Base-by-base conservation (phyloP, 2,888 invertebrate genomes). In the Crepidodera aurea region DNA sequence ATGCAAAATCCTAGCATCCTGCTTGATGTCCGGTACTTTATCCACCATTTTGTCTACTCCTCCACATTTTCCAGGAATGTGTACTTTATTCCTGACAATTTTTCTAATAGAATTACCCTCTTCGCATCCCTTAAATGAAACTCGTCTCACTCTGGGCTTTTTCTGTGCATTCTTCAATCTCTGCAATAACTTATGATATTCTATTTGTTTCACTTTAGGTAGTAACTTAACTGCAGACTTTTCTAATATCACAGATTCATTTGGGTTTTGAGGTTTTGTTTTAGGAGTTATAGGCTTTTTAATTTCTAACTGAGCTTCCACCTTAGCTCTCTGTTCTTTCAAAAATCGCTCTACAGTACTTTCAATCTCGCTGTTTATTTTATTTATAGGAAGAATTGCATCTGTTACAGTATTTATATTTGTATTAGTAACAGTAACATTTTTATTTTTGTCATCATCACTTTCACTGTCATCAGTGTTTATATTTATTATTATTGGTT, bases 401-500 rank as follows among this genome's bases (percentile, higher is more conserved):
- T 42, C 42, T 3, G 3, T 25, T 25, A 29, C 50, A 62, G 39
- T 59, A 48, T 64, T 46, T 29, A 48, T n/a, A 10, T 27, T 51
- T 22, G 60, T 56, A 50, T 50, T 18, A 16, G 27, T 27, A 44
- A 42, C 16, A 19, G 34, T 19, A 44, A 42, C 16, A 19, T 16
- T 19, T 37, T 10, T 27, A 42, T 12, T 54, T 32, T 12, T 12
- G 42, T 71, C 69, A 42, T 69, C 69, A 16, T 81, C 79, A 15
- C 75, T 74, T 6, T 22, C 22, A 66, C 81, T 81, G 1, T 79
- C 78, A 68, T 80, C 78, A 18, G 68, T 69, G 27, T 78, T 77
- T 1, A 81, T 67, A 60, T 75, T 76, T 39, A 82, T 81, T 48
- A 82, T 80, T 18, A 82, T 66, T 7, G 80, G 81, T 69, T 79